A percentile compares a stretch with the other conserved stretches of the same genome.
phyloP scores from a whole-genome alignment of 2,888 invertebrate genomes.

The Torymus auratus region DNA sequence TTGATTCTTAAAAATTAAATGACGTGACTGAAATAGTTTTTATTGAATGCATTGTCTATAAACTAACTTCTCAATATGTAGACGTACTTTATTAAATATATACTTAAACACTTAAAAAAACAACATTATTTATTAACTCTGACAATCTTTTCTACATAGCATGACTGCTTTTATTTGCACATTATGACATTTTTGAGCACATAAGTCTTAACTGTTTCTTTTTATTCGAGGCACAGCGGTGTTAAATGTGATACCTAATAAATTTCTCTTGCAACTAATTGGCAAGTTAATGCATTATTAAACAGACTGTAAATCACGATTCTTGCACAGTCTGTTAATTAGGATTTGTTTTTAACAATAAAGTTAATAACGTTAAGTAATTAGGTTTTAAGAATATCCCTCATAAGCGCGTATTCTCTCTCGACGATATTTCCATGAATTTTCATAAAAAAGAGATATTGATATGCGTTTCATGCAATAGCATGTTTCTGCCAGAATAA shows the following conservation, averaged over 20 bases:
- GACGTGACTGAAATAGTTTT: no score
- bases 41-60: conserved; percentile 28
- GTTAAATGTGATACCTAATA: conserved; percentile 35
- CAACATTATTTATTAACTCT: conserved; percentile 48
- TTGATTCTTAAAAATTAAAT: no score
- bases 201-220: conserved; percentile 24
- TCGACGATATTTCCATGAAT: not conserved
- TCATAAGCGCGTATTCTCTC: not conserved
- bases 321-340: conserved; percentile 30
- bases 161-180: conserved; percentile 36
- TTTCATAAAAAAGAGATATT: conserved; percentile 21
- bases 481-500: conserved; percentile 78
- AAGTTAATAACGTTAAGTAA: conserved; percentile 22
- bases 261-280: conserved; percentile 23
- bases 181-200: conserved; percentile 25
- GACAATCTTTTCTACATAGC: conserved; percentile 34
- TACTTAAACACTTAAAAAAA: conserved; percentile 33
- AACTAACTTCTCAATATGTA: conserved; percentile 41
- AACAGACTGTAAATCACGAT: conserved; percentile 35
- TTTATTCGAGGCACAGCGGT: conserved; percentile 48
- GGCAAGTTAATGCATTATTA: conserved; percentile 6
- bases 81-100: conserved; percentile 24
- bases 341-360: conserved; percentile 24
- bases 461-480: conserved; percentile 33
- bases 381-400: conserved; percentile 10